These are phyloP conservation scores for Acrossocheilus wenchowensis DNA, from an alignment of 2,797 vertebrate species.

Conservation along the genomic window DNA sequence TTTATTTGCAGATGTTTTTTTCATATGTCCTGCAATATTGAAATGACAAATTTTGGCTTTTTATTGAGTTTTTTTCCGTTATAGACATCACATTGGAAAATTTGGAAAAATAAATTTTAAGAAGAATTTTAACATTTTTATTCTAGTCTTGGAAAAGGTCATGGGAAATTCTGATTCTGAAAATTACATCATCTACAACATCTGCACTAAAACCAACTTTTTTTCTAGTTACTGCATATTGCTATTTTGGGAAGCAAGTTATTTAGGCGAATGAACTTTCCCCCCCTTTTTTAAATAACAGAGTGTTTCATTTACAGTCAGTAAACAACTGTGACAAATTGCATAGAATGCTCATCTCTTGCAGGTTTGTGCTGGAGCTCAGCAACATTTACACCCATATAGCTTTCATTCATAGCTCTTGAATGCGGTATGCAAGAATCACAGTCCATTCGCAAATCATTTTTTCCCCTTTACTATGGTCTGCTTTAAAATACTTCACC, in stretches of 20 bases:
- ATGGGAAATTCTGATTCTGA: neutral
- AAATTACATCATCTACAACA: neutral
- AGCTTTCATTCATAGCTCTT: neutral
- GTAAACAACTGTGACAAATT: neutral
- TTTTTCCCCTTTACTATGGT: neutral
- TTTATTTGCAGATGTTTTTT: conserved; percentile 9
- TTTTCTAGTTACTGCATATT: neutral
- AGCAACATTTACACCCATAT: neutral
- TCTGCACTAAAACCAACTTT: neutral
- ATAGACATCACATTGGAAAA: neutral
- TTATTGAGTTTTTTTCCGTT: neutral
- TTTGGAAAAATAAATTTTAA: neutral
- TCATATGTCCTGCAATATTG: neutral
- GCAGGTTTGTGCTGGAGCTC: neutral
- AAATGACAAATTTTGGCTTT: neutral
- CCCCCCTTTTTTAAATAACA: neutral
- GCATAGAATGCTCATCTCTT: neutral
- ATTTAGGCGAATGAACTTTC: neutral
- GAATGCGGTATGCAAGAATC: neutral
- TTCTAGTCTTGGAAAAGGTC: neutral
- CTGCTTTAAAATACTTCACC: neutral
- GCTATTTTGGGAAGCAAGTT: neutral
- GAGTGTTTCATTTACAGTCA: neutral
- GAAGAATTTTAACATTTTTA: neutral
- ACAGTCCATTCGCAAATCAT: neutral